Evolutionary conservation across 2,888 invertebrate genomes (phyloP), one percentile per base, ranked within the genome.

Genomic region (Baronia brevicornis): DNA sequence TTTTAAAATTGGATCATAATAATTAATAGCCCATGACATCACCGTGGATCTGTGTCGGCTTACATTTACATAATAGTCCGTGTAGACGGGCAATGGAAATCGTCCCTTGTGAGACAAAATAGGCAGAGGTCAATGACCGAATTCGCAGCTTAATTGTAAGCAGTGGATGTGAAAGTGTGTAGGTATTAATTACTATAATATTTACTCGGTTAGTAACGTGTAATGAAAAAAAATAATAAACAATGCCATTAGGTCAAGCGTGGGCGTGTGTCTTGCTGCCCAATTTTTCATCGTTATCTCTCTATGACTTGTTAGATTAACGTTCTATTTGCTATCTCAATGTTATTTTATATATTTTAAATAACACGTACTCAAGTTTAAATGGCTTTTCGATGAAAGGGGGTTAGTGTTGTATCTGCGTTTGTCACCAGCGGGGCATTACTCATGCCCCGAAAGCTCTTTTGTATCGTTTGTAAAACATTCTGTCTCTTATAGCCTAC

Each of bases 111-210:
- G 43, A 11, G 31, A 25, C 21, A 21, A 51, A 64, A 65, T 71
- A 67, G 77, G 73, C 53, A 64, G 66, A 54, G 67, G 70, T 60
- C 73, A 49, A 40, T 50, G 64, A 48, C 58, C 71, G 60, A 61
- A 65, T 65, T 67, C 46, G 51, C 53, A 47, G 39, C 44, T 46
- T 50, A 51, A 54, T 43, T 43, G 46, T 38, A 45, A 47, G 39
- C 38, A n/a, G 35, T 41, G 33, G 37, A 60, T 60, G 67, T 60
- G 79, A 80, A 80, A 80, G 79, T 73, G 70, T 70, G 61, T 68
- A 68, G 66, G 65, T 60, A 70, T 70, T 73, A 77, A 75, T 77
- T 69, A 65, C 57, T 67, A n/a, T n/a, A n/a, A n/a, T n/a, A 54
- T 63, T 68, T 73, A 61, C 61, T 43, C 51, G 50, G 53, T 47